Conservation (phyloP, 2,888 invertebrate species). For the Drosophila mulleri region DNA sequence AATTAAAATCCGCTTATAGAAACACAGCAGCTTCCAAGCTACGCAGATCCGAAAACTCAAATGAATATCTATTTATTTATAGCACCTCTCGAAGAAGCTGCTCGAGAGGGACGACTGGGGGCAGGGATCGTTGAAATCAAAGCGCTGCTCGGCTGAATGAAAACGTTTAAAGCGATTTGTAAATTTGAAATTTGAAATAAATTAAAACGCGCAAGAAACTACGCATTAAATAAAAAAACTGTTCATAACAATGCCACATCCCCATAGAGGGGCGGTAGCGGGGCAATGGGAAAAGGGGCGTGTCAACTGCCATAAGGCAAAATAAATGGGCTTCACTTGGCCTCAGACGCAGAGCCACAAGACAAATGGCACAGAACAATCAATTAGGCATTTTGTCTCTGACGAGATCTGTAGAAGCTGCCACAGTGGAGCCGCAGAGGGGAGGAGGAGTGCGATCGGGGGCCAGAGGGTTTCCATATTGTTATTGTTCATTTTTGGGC, state of each 20-base stretch:
- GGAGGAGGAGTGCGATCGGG: neutral
- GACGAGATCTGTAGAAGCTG: constrained; percentile 46
- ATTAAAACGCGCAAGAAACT: constrained; percentile 70
- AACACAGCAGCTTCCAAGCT: constrained; percentile 64
- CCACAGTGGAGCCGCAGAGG: neutral
- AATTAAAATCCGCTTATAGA: constrained; percentile 74
- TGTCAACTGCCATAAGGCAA: constrained; percentile 52
- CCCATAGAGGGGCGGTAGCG: neutral
- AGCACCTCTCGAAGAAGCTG: constrained; percentile 21
- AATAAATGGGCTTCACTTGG: constrained; percentile 56
- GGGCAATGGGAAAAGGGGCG: constrained; percentile 8
- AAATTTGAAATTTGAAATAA: constrained; percentile 63
- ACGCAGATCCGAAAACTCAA: constrained; percentile 53
- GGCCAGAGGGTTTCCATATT: constrained; percentile 9
- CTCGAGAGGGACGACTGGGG: neutral
- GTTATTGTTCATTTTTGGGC: constrained; percentile 55
- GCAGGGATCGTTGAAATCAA: constrained; percentile 61
- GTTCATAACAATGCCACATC: constrained; percentile 56
- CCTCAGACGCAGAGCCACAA: constrained; percentile 45
- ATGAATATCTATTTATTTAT: constrained; percentile 54
- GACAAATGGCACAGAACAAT: constrained; percentile 74
- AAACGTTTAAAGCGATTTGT: constrained; percentile 68
- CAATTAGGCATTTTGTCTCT: constrained; percentile 69
- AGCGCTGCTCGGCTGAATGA: constrained; percentile 71
- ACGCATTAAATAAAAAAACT: constrained; percentile 55